Percentiles rank a stretch among this genome's conserved stretches.
Conservation (phyloP, 2,797 vertebrate genomes). For the Heteromormyrus szaboi region DNA sequence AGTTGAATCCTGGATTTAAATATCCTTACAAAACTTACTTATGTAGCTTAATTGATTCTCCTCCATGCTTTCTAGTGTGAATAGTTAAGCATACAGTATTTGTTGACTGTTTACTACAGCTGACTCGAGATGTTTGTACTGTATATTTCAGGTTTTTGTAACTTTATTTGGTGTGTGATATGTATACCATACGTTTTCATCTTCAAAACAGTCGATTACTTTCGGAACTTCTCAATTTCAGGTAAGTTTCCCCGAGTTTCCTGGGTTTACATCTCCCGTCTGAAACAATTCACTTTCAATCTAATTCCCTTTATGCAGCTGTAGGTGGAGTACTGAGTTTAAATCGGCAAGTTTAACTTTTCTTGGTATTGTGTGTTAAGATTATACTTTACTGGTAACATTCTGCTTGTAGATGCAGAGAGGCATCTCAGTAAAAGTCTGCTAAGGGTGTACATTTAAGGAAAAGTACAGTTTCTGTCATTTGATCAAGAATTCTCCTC, state of each 20-base stretch:
- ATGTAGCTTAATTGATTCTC: neutral
- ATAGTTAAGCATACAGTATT: neutral
- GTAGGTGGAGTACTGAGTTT: neutral
- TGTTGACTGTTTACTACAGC: neutral
- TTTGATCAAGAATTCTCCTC: neutral
- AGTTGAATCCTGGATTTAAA: neutral
- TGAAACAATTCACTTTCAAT: neutral
- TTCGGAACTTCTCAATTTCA: neutral
- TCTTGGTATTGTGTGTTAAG: no score
- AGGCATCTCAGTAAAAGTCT: no score
- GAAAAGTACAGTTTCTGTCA: no score
- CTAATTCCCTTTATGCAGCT: neutral
- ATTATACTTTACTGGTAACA: no score
- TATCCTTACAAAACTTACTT: neutral
- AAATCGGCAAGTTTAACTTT: neutral
- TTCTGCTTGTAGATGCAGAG: no score
- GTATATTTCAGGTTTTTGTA: no score
- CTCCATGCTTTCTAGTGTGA: neutral
- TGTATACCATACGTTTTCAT: fast-evolving
- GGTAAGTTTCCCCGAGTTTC: neutral
- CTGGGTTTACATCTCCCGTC: neutral
- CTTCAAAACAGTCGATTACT: neutral
- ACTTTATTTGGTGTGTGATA: neutral
- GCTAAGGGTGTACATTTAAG: no score
- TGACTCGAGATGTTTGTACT: neutral